phyloP scores from a whole-genome alignment of 2,888 invertebrate species.

The Mythimna loreyi region DNA sequence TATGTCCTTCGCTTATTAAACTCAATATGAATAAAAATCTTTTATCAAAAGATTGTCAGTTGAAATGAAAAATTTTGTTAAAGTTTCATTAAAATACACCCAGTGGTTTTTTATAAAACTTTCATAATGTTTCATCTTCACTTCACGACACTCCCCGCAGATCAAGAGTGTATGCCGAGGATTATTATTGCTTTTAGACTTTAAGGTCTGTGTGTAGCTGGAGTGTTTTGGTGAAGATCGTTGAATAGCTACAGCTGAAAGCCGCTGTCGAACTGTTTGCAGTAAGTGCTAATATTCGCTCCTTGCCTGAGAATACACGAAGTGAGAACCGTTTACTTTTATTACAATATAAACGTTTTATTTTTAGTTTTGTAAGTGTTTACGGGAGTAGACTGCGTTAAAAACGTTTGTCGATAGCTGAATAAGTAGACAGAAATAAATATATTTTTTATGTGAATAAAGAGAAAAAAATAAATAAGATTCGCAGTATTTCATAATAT shows the following conservation, averaged over 20 bases:
- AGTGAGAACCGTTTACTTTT: constrained; percentile 3
- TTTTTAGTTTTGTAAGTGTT: not conserved
- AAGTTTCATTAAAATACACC: no score
- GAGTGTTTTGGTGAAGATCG: constrained; percentile 4
- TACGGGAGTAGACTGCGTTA: not conserved
- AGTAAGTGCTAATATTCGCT: constrained; percentile 27
- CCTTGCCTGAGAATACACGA: not conserved
- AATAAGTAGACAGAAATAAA: not conserved
- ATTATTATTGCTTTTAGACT: not conserved
- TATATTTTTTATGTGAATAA: not conserved
- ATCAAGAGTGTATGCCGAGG: no score
- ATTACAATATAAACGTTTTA: constrained; percentile 3
- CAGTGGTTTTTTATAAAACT: no score
- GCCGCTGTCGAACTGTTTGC: constrained; percentile 13
- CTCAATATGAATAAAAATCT: no score
- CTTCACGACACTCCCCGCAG: no score
- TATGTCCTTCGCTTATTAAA: no score
- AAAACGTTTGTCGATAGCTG: no score
- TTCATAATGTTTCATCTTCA: no score
- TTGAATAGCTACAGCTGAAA: constrained; percentile 18
- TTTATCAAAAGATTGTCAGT: no score
- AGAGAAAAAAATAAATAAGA: no score
- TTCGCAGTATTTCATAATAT: no score
- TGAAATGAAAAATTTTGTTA: no score
- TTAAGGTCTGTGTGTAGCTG: constrained; percentile 15